Evolutionary conservation across 2,888 invertebrate genomes (phyloP).

Genomic region (Sinodicranocentrus sp.): DNA sequence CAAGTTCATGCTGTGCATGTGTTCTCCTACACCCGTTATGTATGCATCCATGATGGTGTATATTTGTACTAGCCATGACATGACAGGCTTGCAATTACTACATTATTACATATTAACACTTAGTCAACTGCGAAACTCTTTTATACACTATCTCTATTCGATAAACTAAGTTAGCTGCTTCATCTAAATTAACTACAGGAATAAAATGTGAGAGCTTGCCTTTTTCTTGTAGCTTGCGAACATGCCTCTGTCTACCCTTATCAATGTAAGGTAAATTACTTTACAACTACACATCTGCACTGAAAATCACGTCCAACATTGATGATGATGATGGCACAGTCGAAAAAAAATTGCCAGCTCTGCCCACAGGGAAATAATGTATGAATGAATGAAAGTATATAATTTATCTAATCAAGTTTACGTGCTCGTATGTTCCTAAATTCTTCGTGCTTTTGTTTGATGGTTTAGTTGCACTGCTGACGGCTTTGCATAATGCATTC

Average conservation of each 20-base stretch:
- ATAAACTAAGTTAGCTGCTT: too few relatives aligned
- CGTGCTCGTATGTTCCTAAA: conserved; percentile 40
- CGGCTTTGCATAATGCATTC: conserved; percentile 45
- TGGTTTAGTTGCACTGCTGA: conserved; percentile 9
- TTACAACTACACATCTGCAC: not conserved
- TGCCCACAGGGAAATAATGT: conserved; percentile 50
- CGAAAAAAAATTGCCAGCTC: conserved; percentile 24
- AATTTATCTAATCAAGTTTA: conserved; percentile 65
- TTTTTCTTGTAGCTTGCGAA: not conserved
- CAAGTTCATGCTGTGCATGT: conserved; percentile 60
- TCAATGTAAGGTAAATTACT: too few relatives aligned
- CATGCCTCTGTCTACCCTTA: not conserved
- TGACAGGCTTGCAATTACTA: conserved; percentile 45
- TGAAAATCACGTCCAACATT: conserved; percentile 21
- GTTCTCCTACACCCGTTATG: conserved; percentile 7
- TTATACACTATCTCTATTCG: too few relatives aligned
- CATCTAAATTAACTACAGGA: not conserved
- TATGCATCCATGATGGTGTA: not conserved
- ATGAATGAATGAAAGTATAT: conserved; percentile 57
- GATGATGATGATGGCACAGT: conserved; percentile 5
- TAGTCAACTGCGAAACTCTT: not conserved
- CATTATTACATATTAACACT: conserved; percentile 59
- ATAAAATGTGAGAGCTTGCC: conserved; percentile 22
- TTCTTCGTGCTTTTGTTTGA: conserved; percentile 14
- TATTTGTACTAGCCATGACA: not conserved